Percentiles rank a stretch among this genome's conserved stretches.
Conservation (phyloP, 2,888 invertebrate species). For the Acanthosepion pharaonis region DNA sequence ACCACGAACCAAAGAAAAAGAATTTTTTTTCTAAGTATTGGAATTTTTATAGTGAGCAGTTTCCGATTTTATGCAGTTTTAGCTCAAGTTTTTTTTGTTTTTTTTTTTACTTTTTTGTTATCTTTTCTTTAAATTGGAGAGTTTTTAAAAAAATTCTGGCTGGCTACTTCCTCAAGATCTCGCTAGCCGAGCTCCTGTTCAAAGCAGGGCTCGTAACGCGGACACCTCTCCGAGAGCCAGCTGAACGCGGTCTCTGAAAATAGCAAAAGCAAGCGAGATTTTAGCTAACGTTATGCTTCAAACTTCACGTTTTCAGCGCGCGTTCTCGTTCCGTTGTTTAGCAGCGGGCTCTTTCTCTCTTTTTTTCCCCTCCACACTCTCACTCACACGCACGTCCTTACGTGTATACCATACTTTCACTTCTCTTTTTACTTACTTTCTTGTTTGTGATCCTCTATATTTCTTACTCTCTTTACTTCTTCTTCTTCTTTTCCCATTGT, state of each 20-base stretch:
- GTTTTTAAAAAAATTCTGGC: background rate
- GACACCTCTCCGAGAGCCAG: background rate
- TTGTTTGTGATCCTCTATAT: background rate
- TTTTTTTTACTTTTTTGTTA: background rate
- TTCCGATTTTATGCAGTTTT: background rate
- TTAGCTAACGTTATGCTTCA: background rate
- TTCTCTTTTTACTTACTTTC: background rate
- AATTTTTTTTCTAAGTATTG: no score
- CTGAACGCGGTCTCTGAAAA: conserved; percentile 14
- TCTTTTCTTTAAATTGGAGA: background rate
- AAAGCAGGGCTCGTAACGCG: conserved; percentile 7
- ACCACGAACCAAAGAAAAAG: background rate
- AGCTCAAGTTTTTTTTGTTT: background rate
- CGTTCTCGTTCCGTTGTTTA: background rate
- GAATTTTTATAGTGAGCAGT: background rate
- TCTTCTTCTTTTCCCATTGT: background rate
- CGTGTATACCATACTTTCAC: background rate
- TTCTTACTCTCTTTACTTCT: no score
- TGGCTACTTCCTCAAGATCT: background rate
- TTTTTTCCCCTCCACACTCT: background rate
- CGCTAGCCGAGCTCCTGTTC: background rate
- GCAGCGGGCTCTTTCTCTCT: background rate
- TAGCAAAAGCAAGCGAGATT: background rate
- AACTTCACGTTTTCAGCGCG: background rate
- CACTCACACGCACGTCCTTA: background rate